Percentiles rank a stretch among this genome's conserved stretches.
Evolutionary conservation across 2,113 vertebrate genomes (phyloP).

Genomic region (Collichthys lucidus): DNA sequence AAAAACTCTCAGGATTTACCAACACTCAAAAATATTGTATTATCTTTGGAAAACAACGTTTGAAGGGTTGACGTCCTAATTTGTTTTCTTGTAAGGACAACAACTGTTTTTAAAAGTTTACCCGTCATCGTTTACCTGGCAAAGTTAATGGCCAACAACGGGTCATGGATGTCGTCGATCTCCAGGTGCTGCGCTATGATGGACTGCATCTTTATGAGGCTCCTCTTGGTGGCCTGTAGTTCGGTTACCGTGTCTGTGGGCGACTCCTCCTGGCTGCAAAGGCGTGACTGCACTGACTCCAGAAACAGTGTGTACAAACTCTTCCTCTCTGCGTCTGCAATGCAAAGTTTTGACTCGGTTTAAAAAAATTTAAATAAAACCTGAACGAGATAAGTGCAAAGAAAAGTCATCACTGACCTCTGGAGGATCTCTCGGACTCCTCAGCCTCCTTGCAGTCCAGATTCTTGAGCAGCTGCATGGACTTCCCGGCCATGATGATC

Average conservation of each 20-base stretch:
- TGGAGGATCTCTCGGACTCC: conserved; percentile 77
- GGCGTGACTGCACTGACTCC: conserved; percentile 93
- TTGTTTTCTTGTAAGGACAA: not conserved
- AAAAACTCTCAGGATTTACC: not conserved
- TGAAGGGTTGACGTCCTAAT: not conserved
- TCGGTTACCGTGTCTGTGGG: conserved; percentile 83
- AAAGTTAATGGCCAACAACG: conserved; percentile 95
- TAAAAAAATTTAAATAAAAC: not conserved
- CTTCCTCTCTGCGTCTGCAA: conserved; percentile 93
- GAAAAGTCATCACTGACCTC: conserved; percentile 82
- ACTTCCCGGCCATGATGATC: conserved; percentile 99
- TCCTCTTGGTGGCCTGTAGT: conserved; percentile 89
- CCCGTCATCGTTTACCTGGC: conserved; percentile 86
- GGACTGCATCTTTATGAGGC: conserved; percentile 94
- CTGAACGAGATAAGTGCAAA: not conserved
- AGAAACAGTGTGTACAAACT: conserved; percentile 92
- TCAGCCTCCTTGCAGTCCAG: conserved; percentile 86
- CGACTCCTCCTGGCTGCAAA: conserved; percentile 89
- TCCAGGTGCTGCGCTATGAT: conserved; percentile 92
- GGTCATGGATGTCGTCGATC: conserved; percentile 91
- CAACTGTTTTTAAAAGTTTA: not conserved
- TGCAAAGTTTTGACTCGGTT: not conserved
- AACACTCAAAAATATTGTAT: conserved; percentile 1
- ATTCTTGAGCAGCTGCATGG: conserved; percentile 96
- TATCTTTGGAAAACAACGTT: conserved; percentile 1